phyloP scores from a whole-genome alignment of 2,888 invertebrate species.

The Acleris laterana region DNA sequence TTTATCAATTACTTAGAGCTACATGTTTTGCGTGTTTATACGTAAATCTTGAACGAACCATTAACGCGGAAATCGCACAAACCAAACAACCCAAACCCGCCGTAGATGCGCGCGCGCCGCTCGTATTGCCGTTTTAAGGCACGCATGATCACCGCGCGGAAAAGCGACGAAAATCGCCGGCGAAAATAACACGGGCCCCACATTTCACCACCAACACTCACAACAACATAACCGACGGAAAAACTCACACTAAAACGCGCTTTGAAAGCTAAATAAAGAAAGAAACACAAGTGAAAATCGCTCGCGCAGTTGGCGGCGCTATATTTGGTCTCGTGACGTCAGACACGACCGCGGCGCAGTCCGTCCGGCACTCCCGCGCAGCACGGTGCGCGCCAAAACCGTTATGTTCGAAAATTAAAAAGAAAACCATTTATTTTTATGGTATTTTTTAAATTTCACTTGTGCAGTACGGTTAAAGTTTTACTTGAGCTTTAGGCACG shows the following conservation, averaged over 20 bases:
- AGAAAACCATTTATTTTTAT: slow-evolving; percentile 41
- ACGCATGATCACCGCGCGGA: slow-evolving; percentile 60
- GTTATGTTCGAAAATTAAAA: slow-evolving; percentile 27
- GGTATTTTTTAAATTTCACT: slow-evolving; percentile 47
- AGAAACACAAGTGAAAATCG: slow-evolving; percentile 48
- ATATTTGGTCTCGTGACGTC: slow-evolving; percentile 78
- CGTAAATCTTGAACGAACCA: slow-evolving; percentile 5
- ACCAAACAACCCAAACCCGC: slow-evolving; percentile 57
- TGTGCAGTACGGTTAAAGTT: slow-evolving; percentile 49
- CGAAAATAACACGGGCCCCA: slow-evolving; percentile 80
- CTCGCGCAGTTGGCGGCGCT: slow-evolving; percentile 52
- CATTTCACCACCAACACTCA: slow-evolving; percentile 55
- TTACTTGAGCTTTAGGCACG: background rate
- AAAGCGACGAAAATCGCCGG: slow-evolving; percentile 74
- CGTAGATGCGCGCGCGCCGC: slow-evolving; percentile 48
- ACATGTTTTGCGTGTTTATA: background rate
- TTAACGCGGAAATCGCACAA: slow-evolving; percentile 10
- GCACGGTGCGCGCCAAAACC: slow-evolving; percentile 58
- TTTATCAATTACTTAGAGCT: no score
- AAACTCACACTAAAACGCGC: slow-evolving; percentile 45
- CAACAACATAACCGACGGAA: slow-evolving; percentile 48
- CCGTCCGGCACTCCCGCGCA: slow-evolving; percentile 67
- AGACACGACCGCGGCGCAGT: slow-evolving; percentile 67
- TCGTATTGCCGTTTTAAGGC: slow-evolving; percentile 79
- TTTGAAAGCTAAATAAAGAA: slow-evolving; percentile 38